These are phyloP conservation scores for Pseudorhombus dupliciocellatus DNA, from an alignment of 2,113 vertebrate species.

Conservation along the genomic window DNA sequence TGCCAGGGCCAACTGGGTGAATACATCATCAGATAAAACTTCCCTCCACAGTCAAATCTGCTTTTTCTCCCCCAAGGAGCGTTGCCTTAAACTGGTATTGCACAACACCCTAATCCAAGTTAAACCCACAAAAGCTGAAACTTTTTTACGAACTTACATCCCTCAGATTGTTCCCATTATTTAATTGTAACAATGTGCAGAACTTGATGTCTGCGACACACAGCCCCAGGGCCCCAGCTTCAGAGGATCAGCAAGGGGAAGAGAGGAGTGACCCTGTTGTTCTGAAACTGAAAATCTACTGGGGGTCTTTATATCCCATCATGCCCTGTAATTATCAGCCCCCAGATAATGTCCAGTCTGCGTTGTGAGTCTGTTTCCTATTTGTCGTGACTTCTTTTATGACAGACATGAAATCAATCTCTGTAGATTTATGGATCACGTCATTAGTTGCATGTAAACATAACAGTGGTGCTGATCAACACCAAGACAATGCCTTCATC, in stretches of 20 bases:
- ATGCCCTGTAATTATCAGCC: neutral
- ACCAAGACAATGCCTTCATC: neutral
- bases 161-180: neutral
- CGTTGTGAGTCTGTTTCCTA: conserved; percentile 33
- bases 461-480: conserved; percentile 2
- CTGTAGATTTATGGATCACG: conserved; percentile 7
- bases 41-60: neutral
- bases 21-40: conserved; percentile 31
- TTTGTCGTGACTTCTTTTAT: conserved; percentile 40
- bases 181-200: neutral
- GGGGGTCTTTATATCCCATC: conserved; percentile 1
- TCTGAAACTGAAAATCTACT: conserved; percentile 19
- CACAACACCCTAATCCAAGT: conserved; percentile 21
- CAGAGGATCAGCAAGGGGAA: conserved; percentile 19
- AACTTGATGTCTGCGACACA: neutral
- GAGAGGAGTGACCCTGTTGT: conserved; percentile 11
- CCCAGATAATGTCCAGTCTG: neutral
- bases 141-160: neutral
- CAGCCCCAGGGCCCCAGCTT: neutral
- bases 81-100: neutral
- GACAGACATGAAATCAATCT: conserved; percentile 21
- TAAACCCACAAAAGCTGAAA: conserved; percentile 15
- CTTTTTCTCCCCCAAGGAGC: neutral
- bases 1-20: conserved; percentile 86
- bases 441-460: neutral